Evolutionary conservation across 2,113 vertebrate genomes (phyloP).

Genomic region (Fulica atra): DNA sequence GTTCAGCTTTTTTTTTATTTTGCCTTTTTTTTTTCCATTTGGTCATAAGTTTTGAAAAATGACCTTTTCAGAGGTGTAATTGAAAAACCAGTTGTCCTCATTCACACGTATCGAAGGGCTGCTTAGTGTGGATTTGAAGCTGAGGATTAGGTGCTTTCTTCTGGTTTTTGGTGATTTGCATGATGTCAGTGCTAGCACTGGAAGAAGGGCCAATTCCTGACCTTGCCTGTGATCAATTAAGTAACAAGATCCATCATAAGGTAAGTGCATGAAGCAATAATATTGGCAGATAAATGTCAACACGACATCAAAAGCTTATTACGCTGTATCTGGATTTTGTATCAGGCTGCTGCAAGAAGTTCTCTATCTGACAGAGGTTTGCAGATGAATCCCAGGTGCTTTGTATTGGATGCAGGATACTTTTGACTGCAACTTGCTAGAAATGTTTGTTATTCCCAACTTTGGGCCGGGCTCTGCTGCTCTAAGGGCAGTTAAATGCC

Average conservation of each 20-base stretch:
- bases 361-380: neutral
- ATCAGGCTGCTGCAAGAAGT: neutral
- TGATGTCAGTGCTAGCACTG: conserved; percentile 7
- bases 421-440: neutral
- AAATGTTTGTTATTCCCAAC: neutral
- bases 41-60: neutral
- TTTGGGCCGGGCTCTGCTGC: neutral
- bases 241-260: conserved; percentile 32
- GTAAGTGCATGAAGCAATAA: conserved; percentile 16
- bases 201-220: neutral
- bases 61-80: neutral
- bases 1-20: neutral
- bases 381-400: conserved; percentile 11
- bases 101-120: neutral
- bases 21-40: neutral
- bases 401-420: neutral
- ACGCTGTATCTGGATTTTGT: neutral
- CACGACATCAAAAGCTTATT: conserved; percentile 35
- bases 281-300: conserved; percentile 55
- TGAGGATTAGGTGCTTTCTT: conserved; percentile 15
- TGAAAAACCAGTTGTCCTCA: neutral
- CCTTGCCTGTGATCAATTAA: conserved; percentile 8
- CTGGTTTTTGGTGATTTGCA: neutral
- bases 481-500: neutral
- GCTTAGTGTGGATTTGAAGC: neutral